Evolutionary conservation across 2,113 vertebrate species (phyloP).

Genomic region (Amblyopsis rosae): DNA sequence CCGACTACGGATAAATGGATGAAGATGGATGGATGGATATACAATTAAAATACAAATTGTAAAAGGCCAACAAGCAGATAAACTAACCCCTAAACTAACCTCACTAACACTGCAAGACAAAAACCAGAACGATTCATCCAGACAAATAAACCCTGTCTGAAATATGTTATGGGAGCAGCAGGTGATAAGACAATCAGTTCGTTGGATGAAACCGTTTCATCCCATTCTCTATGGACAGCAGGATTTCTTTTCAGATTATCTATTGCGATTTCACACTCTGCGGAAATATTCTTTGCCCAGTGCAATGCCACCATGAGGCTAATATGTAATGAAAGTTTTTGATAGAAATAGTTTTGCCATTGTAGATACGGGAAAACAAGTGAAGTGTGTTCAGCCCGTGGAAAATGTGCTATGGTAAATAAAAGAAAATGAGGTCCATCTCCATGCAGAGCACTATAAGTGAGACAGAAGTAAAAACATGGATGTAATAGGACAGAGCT

Average conservation of each 20-base stretch:
- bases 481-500: conserved; percentile 25
- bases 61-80: too few relatives aligned
- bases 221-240: not conserved
- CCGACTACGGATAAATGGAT: too few relatives aligned
- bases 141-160: not conserved
- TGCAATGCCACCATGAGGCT: not conserved
- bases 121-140: not conserved
- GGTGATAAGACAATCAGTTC: not conserved
- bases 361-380: not conserved
- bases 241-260: conserved; percentile 3
- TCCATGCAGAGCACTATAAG: conserved; percentile 11
- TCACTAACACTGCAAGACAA: not conserved
- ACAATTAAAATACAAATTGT: too few relatives aligned
- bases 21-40: too few relatives aligned
- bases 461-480: conserved; percentile 28
- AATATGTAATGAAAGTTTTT: not conserved
- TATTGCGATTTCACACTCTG: conserved; percentile 10
- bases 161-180: not conserved
- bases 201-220: not conserved
- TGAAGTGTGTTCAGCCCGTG: not conserved
- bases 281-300: not conserved
- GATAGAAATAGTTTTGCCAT: not conserved
- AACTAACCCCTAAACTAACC: too few relatives aligned
- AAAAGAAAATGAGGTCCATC: conserved; percentile 16
- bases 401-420: not conserved